Evolutionary conservation across 2,888 invertebrate genomes (phyloP), one percentile per base, ranked within the genome.

Genomic region (Cataglyphis livida): DNA sequence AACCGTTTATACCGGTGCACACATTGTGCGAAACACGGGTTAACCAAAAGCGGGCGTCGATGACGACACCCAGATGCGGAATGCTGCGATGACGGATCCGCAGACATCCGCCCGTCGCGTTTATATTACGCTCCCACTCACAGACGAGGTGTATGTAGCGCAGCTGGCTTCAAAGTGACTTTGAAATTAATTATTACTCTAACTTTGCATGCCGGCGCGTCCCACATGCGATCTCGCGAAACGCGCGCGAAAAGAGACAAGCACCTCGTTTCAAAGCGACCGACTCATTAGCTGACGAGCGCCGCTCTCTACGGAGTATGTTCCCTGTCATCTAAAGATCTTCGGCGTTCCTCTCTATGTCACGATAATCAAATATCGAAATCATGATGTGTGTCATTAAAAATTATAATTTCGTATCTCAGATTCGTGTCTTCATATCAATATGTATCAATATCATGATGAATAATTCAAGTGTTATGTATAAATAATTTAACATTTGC

Each of bases 151-250:
- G 87, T 83, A 84, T 81, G 88, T 88, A 86, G 88, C 87, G 88
- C 92, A 91, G 90, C 90, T 90, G 91, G 86, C 91, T 91, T 93
- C 93, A 93, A 93, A 93, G 93, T 84, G 88, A 88, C 90, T 91
- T 89, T 84, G 88, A 91, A 90, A 93, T 93, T 93, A 93, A 93
- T 93, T 93, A 93, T 93, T 93, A 89, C 91, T 87, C 89, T 91
- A 90, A 88, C 86, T 90, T 87, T 87, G 87, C 86, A 85, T 90
- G 81, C 86, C 76, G 38, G 83, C 85, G 79, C 89, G 88, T 88
- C 87, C 86, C 87, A 90, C 89, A 86, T 88, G 85, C 85, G 87
- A 83, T 83, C 87, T 71, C 81, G 65, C 54, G 71, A 76, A 84
- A 62, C 62, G 54, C 48, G 83, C 62, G 87, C 76, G 85, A 83